Evolutionary conservation across 2,888 invertebrate genomes (phyloP).

Genomic region (Glyphotaelius pellucidus): DNA sequence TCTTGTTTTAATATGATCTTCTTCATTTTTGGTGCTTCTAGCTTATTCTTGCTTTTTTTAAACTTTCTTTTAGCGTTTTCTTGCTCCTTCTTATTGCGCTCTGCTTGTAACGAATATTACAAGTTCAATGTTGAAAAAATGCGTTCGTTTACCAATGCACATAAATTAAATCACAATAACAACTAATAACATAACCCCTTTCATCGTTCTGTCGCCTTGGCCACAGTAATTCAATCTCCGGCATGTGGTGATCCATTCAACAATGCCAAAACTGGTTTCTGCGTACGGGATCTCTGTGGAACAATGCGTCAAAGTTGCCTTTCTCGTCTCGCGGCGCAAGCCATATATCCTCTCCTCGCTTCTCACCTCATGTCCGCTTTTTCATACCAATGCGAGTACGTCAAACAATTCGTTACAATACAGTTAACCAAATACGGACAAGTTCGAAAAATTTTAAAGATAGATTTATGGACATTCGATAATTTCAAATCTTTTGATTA

Average conservation of each 20-base stretch:
- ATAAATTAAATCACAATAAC: neutral
- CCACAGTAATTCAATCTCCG: neutral
- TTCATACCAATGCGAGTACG: neutral
- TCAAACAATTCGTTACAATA: neutral
- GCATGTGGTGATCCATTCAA: constrained; percentile 12
- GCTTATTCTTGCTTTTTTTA: neutral
- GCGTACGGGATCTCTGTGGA: constrained; percentile 17
- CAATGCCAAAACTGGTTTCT: constrained; percentile 7
- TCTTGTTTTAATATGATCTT: neutral
- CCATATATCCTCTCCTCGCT: neutral
- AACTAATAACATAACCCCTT: neutral
- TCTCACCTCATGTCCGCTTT: neutral
- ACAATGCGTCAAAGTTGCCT: constrained; percentile 13
- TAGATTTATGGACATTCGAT: neutral
- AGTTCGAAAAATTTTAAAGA: neutral
- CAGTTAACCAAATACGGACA: neutral
- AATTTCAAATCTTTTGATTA: neutral
- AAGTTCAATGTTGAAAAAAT: neutral
- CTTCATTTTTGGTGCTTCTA: neutral
- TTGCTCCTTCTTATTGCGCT: neutral
- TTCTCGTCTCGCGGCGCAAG: neutral
- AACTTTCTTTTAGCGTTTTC: neutral
- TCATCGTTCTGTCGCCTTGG: neutral
- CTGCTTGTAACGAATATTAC: neutral
- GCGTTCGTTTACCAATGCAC: neutral